Evolutionary conservation across 2,113 vertebrate species (phyloP).

Genomic region (Paralichthys olivaceus): DNA sequence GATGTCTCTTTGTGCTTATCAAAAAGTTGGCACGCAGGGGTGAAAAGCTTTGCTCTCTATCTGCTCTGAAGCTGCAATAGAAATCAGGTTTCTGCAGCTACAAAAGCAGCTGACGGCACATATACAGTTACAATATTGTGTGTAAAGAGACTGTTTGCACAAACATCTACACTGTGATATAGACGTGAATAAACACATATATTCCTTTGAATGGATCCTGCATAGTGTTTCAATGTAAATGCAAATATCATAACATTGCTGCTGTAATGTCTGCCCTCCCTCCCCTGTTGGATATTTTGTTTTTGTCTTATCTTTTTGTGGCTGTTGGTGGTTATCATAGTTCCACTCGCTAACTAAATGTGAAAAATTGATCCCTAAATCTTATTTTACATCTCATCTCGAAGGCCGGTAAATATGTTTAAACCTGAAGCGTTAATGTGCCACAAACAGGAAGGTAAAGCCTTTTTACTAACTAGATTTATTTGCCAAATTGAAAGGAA

Average conservation of each 20-base stretch:
- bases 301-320: neutral
- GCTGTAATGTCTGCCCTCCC: neutral
- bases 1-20: slow-evolving; percentile 75
- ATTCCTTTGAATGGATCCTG: neutral
- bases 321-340: no score
- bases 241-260: neutral
- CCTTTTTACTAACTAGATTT: slow-evolving; percentile 48
- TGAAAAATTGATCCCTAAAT: no score
- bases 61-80: slow-evolving; percentile 47
- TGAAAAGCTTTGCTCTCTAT: slow-evolving; percentile 51
- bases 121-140: neutral
- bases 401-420: neutral
- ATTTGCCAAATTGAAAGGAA: slow-evolving; percentile 65
- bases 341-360: no score
- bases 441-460: slow-evolving; percentile 25
- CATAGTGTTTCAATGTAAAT: no score
- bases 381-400: neutral
- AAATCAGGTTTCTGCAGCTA: slow-evolving; percentile 33
- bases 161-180: neutral
- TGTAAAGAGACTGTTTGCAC: slow-evolving; percentile 2
- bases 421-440: neutral
- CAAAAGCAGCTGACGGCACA: slow-evolving; percentile 21
- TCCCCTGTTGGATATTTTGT: no score
- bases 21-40: slow-evolving; percentile 63
- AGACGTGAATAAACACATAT: neutral